phyloP scores from a whole-genome alignment of 2,888 invertebrate genomes.

The Gastracanthus pulcherrimus region DNA sequence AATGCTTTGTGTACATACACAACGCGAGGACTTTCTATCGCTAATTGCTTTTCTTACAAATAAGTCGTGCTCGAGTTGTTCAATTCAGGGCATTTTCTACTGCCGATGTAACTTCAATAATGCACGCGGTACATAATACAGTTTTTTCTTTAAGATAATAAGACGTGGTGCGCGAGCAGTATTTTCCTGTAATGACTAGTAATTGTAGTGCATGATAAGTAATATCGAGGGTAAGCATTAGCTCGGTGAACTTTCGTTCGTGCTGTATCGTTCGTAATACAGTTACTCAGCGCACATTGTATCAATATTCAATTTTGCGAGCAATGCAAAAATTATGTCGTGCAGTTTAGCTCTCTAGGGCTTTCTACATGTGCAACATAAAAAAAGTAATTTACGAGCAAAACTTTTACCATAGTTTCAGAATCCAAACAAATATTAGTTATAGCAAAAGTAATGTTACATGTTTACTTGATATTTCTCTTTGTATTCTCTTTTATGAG shows the following conservation, averaged over 20 bases:
- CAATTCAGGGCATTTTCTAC: background rate
- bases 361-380: background rate
- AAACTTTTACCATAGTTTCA: background rate
- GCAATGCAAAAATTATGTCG: conserved; percentile 4
- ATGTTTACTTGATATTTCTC: too few relatives aligned
- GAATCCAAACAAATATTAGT: too few relatives aligned
- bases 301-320: conserved; percentile 22
- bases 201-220: conserved; percentile 22
- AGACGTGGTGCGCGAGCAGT: background rate
- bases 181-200: conserved; percentile 31
- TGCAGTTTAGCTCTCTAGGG: background rate
- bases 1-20: too few relatives aligned
- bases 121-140: background rate
- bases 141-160: conserved; percentile 15
- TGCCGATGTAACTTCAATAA: background rate
- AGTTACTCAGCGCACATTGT: conserved; percentile 11
- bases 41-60: background rate
- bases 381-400: background rate
- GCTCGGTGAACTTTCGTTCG: conserved; percentile 8
- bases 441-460: too few relatives aligned
- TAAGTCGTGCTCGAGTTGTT: too few relatives aligned
- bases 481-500: too few relatives aligned
- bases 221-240: conserved; percentile 19
- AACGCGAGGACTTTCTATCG: background rate
- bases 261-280: conserved; percentile 3